Percentiles rank a stretch among this genome's conserved stretches.
phyloP scores from a whole-genome alignment of 2,797 vertebrate genomes.

The Onychomys torridus region DNA sequence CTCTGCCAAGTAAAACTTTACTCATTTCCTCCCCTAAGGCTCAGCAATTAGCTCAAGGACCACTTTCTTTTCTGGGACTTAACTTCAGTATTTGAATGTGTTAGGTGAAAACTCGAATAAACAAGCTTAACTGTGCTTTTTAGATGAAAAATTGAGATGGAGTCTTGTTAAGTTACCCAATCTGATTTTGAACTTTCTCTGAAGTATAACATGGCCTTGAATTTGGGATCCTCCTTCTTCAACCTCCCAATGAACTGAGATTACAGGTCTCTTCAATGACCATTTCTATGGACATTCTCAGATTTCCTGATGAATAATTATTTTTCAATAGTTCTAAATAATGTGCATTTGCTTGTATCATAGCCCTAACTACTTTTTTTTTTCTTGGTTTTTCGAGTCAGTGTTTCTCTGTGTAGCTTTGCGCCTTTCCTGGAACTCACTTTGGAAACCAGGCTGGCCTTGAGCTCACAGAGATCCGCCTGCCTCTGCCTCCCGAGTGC shows the following conservation, averaged over 20 bases:
- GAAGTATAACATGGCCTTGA: neutral
- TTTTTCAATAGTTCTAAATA: neutral
- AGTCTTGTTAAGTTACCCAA: neutral
- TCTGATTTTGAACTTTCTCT: neutral
- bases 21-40: neutral
- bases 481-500: too few relatives aligned
- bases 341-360: neutral
- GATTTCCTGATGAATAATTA: conserved; percentile 10
- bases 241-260: neutral
- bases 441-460: too few relatives aligned
- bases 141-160: neutral
- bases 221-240: neutral
- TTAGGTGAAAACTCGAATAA: neutral
- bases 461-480: too few relatives aligned
- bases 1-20: neutral
- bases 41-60: neutral
- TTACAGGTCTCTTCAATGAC: neutral
- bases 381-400: too few relatives aligned
- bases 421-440: too few relatives aligned
- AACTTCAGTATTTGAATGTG: neutral
- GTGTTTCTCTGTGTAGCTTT: too few relatives aligned
- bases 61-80: neutral
- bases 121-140: neutral
- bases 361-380: neutral
- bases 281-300: neutral